phyloP scores from a whole-genome alignment of 2,888 invertebrate species.

The Epinotia demarniana region DNA sequence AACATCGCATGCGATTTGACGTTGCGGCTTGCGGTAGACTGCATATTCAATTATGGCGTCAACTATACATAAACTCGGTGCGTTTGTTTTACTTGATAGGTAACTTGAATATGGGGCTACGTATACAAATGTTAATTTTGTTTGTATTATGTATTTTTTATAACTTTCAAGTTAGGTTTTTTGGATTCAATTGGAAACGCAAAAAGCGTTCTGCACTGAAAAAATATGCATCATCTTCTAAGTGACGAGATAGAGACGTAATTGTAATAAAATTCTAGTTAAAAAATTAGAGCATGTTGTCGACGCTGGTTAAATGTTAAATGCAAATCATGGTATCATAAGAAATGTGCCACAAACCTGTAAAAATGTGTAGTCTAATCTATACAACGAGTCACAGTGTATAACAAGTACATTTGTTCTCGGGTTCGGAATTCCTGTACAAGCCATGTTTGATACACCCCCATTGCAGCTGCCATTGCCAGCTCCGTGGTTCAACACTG shows the following conservation, averaged over 20 bases:
- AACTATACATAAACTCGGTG: constrained; percentile 42
- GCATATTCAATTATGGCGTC: constrained; percentile 56
- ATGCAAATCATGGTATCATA: not conserved
- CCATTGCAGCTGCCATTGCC: constrained; percentile 28
- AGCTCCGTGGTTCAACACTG: constrained; percentile 38
- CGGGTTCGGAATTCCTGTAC: constrained; percentile 51
- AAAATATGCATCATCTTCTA: too few relatives aligned
- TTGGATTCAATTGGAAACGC: too few relatives aligned
- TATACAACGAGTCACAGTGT: constrained; percentile 86
- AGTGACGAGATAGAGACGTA: too few relatives aligned
- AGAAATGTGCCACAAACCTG: constrained; percentile 75
- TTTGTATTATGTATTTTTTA: not conserved
- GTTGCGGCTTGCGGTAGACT: constrained; percentile 61
- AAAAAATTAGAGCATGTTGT: too few relatives aligned
- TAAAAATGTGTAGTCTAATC: constrained; percentile 88
- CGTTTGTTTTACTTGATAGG: not conserved
- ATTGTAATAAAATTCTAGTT: too few relatives aligned
- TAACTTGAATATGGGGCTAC: not conserved
- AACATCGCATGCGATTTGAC: constrained; percentile 70
- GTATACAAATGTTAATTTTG: not conserved
- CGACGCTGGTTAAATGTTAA: too few relatives aligned
- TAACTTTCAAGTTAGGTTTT: too few relatives aligned
- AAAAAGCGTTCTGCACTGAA: too few relatives aligned
- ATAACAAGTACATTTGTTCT: constrained; percentile 76
- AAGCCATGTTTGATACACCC: constrained; percentile 40